Base-by-base conservation (phyloP, 2,113 vertebrate genomes). In the Xiphophorus couchianus region DNA sequence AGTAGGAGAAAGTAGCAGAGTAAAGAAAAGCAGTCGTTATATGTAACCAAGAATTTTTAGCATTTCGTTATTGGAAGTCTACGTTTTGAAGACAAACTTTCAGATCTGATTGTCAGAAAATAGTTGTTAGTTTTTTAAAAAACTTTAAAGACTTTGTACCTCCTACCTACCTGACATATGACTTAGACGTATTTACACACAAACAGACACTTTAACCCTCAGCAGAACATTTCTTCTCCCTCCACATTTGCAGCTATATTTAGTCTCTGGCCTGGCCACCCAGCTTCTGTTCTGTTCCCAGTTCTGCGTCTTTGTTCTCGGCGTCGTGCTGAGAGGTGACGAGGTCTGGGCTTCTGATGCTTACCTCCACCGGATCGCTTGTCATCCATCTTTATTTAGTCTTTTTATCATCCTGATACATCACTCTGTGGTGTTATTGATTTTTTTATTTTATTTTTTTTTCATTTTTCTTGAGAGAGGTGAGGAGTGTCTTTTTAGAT, bases 371-470 rank as follows among this genome's bases (percentile, higher is more conserved):
- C 76, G 66, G 62, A 76, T 77, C 77, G 65, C 48, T 75, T 79
- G 75, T 87, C 65, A 73, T 78, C 71, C 39, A 73, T 78, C 69
- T 48, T 68, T 65, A 85, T 88, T 86, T 72, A 74, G 78, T 69
- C 60, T 72, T 42, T 82, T 74, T 33, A 64, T 83, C 80, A 80
- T 67, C 66, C 54, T 76, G 61, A 74, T 75, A 74, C 76, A 78
- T 78, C n/a, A 61, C 74, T 84, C 78, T 71, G 72, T 44, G 13
- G 2, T 75, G 44, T 84, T 69, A 39, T 63, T 78, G 64, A 77
- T 78, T 54, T 62, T 10, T n/a, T n/a, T n/a, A n/a, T n/a, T n/a
- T n/a, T n/a, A n/a, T n/a, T n/a, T n/a, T 27, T 22, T 35, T 78
- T 65, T 44, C 73, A 39, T 73, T 75, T 17, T 44, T 17, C 13